A percentile compares a stretch with the other conserved stretches of the same genome.
phyloP scores from a whole-genome alignment of 2,797 vertebrate genomes.

The Xiphophorus birchmanni region DNA sequence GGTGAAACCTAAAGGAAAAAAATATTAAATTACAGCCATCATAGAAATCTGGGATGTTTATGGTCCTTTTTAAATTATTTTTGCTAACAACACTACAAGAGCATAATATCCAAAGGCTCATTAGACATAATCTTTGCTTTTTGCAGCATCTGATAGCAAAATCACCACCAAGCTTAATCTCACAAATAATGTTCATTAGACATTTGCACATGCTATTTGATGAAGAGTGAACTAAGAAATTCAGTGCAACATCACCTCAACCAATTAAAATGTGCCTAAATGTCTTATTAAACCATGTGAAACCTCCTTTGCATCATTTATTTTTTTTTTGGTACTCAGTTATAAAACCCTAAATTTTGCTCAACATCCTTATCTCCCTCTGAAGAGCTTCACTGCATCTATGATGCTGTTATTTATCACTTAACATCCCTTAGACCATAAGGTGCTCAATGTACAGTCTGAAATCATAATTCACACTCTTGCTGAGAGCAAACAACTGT shows the following conservation, averaged over 20 bases:
- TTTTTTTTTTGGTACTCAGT: neutral
- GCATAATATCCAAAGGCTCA: neutral
- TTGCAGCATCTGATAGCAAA: neutral
- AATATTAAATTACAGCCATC: neutral
- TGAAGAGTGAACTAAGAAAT: neutral
- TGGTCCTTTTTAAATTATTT: neutral
- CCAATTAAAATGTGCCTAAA: neutral
- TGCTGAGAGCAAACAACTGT: neutral
- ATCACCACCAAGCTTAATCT: slow-evolving; percentile 14
- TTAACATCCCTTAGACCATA: slow-evolving; percentile 2
- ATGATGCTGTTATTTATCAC: neutral
- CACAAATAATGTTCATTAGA: slow-evolving; percentile 15
- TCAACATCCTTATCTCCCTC: slow-evolving; percentile 1
- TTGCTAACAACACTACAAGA: neutral
- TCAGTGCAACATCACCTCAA: neutral
- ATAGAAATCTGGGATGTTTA: neutral
- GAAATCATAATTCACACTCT: slow-evolving; percentile 5
- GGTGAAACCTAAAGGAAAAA: neutral
- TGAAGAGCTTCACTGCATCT: neutral
- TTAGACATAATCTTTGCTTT: neutral
- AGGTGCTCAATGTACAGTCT: neutral
- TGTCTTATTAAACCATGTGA: neutral
- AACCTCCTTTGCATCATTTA: neutral
- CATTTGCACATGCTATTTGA: neutral
- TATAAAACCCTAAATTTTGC: neutral